Conservation (phyloP, 53 echinoderm and acorn worm genomes). For the Apostichopus leukothele region DNA sequence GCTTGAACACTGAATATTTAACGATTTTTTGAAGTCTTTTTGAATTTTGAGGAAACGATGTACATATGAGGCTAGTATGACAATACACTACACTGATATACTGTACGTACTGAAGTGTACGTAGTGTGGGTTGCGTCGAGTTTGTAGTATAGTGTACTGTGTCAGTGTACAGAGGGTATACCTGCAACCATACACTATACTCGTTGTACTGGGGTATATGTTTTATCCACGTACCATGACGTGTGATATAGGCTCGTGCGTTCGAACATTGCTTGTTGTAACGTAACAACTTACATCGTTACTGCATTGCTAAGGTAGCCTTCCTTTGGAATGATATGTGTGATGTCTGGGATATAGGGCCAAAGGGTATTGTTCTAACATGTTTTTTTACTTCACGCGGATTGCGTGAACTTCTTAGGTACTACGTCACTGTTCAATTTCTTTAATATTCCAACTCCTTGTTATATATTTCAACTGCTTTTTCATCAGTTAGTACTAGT, state of each 20-base stretch:
- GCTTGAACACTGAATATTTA: conserved; percentile 6
- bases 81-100: neutral
- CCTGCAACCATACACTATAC: no score
- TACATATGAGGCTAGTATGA: neutral
- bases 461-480: no score
- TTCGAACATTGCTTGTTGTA: neutral
- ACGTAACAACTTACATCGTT: no score
- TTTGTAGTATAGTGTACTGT: neutral
- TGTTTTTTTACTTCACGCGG: neutral
- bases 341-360: no score
- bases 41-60: conserved; percentile 1
- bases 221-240: no score
- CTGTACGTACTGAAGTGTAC: neutral
- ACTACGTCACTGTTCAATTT: neutral
- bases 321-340: no score
- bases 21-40: conserved; percentile 31
- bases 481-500: no score
- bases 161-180: neutral
- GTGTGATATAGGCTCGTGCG: neutral
- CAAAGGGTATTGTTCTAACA: no score
- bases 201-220: no score
- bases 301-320: no score
- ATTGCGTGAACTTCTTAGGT: neutral
- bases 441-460: neutral
- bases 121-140: neutral